Evolutionary conservation across 2,888 invertebrate genomes (phyloP).

Genomic region (Ctenicera cuprea): DNA sequence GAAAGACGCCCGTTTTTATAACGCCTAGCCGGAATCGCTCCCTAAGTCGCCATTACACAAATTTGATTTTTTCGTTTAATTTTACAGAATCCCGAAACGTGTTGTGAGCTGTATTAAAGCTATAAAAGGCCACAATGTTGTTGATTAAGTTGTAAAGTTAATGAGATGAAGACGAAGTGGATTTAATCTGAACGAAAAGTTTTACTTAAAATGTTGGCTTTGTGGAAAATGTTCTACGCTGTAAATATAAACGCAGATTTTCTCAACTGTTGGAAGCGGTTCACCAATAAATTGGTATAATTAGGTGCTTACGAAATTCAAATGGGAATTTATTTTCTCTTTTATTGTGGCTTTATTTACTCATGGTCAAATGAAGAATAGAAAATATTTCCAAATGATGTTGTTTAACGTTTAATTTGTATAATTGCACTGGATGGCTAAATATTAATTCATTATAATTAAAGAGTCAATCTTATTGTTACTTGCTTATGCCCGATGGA

Average conservation of each 20-base stretch:
- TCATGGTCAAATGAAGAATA: too few relatives aligned
- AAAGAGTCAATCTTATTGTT: too few relatives aligned
- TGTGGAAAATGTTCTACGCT: constrained; percentile 30
- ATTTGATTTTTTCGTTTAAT: constrained; percentile 64
- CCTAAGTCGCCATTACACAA: constrained; percentile 65
- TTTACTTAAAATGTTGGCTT: constrained; percentile 45
- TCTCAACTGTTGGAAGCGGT: not conserved
- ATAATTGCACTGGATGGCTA: too few relatives aligned
- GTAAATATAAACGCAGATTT: constrained; percentile 33
- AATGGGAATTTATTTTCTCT: too few relatives aligned
- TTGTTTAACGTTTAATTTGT: too few relatives aligned
- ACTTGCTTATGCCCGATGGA: too few relatives aligned
- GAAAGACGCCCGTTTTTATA: constrained; percentile 64
- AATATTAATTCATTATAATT: too few relatives aligned
- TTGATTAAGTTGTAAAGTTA: constrained; percentile 67
- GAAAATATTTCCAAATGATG: too few relatives aligned
- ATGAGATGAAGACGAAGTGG: constrained; percentile 62
- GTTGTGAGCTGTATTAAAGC: constrained; percentile 64
- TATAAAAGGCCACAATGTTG: constrained; percentile 65
- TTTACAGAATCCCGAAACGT: constrained; percentile 63
- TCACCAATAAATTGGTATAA: constrained; percentile 20
- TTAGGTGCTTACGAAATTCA: not conserved
- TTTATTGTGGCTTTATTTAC: too few relatives aligned
- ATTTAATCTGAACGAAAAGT: constrained; percentile 61
- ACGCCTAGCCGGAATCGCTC: constrained; percentile 64